Evolutionary conservation across 2,888 invertebrate species (phyloP).

Genomic region (Agrenia bidenticulata): DNA sequence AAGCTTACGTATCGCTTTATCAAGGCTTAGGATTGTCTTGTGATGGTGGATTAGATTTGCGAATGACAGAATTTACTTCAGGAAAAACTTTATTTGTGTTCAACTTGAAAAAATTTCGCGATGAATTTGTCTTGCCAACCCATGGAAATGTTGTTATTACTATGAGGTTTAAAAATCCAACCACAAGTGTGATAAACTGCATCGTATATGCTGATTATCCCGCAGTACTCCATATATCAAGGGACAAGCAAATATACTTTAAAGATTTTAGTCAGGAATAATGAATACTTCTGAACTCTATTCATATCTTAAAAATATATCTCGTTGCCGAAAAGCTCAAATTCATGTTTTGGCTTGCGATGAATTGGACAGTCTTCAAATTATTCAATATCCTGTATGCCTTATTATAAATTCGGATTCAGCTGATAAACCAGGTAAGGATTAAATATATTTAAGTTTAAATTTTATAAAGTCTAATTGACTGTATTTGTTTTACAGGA

Average conservation of each 20-base stretch:
- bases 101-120: conserved; percentile 9
- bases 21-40: not conserved
- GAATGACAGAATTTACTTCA: not conserved
- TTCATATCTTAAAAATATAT: not conserved
- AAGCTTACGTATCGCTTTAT: not conserved
- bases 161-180: conserved; percentile 18
- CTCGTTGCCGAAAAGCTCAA: not conserved
- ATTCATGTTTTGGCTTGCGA: conserved; percentile 12
- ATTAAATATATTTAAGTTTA: not conserved
- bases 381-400: no score
- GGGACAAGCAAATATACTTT: conserved; percentile 21
- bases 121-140: not conserved
- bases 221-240: conserved; percentile 21
- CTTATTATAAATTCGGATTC: no score
- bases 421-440: not conserved
- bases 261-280: conserved; percentile 20
- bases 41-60: not conserved
- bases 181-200: conserved; percentile 17
- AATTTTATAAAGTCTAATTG: not conserved
- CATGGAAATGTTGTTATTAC: conserved; percentile 15
- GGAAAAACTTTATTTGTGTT: conserved; percentile 14
- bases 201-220: conserved; percentile 27
- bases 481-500: not conserved
- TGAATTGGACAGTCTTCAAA: not conserved
- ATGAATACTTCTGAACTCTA: conserved; percentile 3